Evolutionary conservation across 2,888 invertebrate species (phyloP), one percentile per base, ranked within the genome.

Genomic region (Lasioglossum vierecki): DNA sequence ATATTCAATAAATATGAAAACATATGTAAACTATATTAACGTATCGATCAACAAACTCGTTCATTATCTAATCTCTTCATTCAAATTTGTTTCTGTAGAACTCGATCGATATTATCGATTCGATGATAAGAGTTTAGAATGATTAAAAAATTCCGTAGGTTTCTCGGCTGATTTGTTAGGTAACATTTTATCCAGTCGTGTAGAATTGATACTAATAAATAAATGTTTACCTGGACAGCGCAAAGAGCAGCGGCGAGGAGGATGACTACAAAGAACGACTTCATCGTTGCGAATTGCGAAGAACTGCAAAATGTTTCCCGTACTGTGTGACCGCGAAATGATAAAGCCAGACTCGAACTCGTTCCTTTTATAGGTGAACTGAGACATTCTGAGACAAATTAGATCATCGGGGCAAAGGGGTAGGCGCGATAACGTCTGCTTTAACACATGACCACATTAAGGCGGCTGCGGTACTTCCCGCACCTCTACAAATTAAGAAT

Each of bases 211-310:
- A 3, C 46, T 46, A 15, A 46, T 15, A 15, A 46, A 46, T 46
- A 46, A 15, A 46, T 46, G 46, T 15, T 83, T 83, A 84, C 84
- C 78, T 83, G 84, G 18, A 78, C 63, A 11, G n/a, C 68, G 63
- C 78, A 84, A 30, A 84, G 0, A n/a, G 74, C 57, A 13, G 46
- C 71, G 49, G 83, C 35, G 41, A 84, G 35, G 26, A 84, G 35
- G 30, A 74, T 39, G 18, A 84, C 4, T 0, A 66, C 68, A 11
- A 73, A 6, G 35, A 78, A 66, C 6, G 26, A 60, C 6, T 83
- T 82, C 84, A 84, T 84, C 41, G 4, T 84, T 41, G 46, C 13
- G 13, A 13, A 5, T 9, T 70, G 68, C 4, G 57, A 60, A 4
- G 2, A 35, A 35, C 39, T 26, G 9, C 2, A 39, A 39, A 15